phyloP scores from a whole-genome alignment of 2,888 invertebrate species.

The Microctonus hyperodae region DNA sequence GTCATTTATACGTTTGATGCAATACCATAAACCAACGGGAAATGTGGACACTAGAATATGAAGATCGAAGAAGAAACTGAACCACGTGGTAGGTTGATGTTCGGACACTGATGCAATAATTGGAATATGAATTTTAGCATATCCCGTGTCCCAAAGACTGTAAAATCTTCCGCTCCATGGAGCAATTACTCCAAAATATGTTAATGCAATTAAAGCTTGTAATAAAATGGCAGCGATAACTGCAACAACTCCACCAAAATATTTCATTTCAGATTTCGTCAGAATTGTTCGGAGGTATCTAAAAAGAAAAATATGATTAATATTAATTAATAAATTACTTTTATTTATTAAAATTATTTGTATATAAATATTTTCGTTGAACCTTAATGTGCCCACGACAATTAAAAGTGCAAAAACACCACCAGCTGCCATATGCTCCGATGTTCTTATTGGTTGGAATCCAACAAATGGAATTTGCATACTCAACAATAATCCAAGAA shows the following conservation, averaged over 20 bases:
- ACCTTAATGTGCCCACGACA: constrained; percentile 83
- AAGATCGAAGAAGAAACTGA: constrained; percentile 98
- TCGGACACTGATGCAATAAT: constrained; percentile 98
- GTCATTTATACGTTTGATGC: constrained; percentile 96
- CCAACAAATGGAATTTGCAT: constrained; percentile 98
- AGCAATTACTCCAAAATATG: constrained; percentile 93
- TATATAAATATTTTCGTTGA: constrained; percentile 19
- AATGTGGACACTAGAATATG: constrained; percentile 96
- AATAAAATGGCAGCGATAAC: constrained; percentile 78
- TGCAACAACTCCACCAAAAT: constrained; percentile 79
- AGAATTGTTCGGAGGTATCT: constrained; percentile 84
- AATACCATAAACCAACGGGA: constrained; percentile 99
- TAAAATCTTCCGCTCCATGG: constrained; percentile 88
- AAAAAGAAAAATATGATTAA: constrained; percentile 32
- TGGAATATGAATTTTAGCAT: constrained; percentile 98
- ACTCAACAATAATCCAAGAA: constrained; percentile 91
- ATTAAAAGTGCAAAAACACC: constrained; percentile 95
- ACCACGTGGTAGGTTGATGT: constrained; percentile 99
- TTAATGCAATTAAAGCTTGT: constrained; percentile 84
- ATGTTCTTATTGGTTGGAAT: constrained; percentile 98
- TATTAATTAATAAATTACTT: no score
- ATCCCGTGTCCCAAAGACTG: constrained; percentile 93
- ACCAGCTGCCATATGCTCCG: constrained; percentile 98
- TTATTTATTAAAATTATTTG: no score
- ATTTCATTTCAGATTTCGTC: constrained; percentile 89